These are phyloP conservation scores for Hylia prasina DNA, from an alignment of 2,113 vertebrate genomes.

Conservation along the genomic window DNA sequence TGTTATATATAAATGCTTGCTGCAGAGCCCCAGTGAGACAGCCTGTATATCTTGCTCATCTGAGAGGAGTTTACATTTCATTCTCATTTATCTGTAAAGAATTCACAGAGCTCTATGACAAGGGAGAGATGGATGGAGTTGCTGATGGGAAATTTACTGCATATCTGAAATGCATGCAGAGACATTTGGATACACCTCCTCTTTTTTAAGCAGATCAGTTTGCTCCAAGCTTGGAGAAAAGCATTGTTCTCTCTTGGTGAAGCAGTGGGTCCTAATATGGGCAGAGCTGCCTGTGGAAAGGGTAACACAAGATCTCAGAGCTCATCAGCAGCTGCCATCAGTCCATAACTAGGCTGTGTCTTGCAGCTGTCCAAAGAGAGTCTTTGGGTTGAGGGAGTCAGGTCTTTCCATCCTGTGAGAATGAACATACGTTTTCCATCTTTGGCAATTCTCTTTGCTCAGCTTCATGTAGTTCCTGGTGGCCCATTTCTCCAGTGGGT, in stretches of 20 bases:
- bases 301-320: neutral
- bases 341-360: neutral
- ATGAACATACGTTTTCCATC: neutral
- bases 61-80: slow-evolving; percentile 22
- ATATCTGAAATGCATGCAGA: neutral
- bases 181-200: neutral
- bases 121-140: slow-evolving; percentile 12
- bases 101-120: neutral
- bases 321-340: neutral
- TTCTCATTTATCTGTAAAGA: slow-evolving; percentile 25
- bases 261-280: rapidly evolving
- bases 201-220: neutral
- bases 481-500: neutral
- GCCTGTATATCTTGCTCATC: neutral
- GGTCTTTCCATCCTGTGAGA: neutral
- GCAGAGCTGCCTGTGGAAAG: neutral
- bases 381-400: neutral
- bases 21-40: neutral
- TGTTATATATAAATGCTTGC: neutral
- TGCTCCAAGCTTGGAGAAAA: neutral
- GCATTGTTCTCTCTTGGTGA: neutral
- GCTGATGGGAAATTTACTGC: neutral
- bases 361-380: neutral
- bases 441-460: neutral
- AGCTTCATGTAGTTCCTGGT: neutral